Conservation (phyloP, 2,113 vertebrate species). For the Takifugu flavidus region DNA sequence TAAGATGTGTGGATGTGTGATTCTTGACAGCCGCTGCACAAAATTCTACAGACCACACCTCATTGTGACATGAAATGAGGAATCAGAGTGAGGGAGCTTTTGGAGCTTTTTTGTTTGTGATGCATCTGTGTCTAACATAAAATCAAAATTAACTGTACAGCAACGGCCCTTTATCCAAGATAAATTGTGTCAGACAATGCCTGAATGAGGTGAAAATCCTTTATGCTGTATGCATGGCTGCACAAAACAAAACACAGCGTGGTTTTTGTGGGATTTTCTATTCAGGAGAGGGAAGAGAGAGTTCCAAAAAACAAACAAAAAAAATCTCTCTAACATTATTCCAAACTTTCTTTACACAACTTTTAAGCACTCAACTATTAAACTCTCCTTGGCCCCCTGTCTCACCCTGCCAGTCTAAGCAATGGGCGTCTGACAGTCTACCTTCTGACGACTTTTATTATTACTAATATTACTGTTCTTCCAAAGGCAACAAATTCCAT, state of each 20-base stretch:
- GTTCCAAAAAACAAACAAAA: too few species aligned
- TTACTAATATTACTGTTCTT: constrained; percentile 39
- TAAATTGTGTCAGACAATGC: not conserved
- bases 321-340: not conserved
- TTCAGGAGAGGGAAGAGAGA: too few species aligned
- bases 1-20: not conserved
- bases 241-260: too few species aligned
- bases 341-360: constrained; percentile 5
- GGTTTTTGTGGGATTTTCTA: too few species aligned
- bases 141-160: constrained; percentile 1
- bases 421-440: constrained; percentile 42
- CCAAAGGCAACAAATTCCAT: constrained; percentile 24
- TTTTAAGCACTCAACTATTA: constrained; percentile 5
- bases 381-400: constrained; percentile 7
- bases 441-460: constrained; percentile 31
- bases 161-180: not conserved
- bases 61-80: not conserved
- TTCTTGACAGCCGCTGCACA: not conserved
- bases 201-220: not conserved
- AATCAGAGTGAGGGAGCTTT: not conserved
- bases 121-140: constrained; percentile 14
- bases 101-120: constrained; percentile 1
- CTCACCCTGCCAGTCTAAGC: constrained; percentile 5
- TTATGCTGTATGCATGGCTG: too few species aligned
- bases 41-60: not conserved